These are phyloP conservation scores for Aythya baeri DNA, from an alignment of 2,113 vertebrate species.

Conservation along the genomic window DNA sequence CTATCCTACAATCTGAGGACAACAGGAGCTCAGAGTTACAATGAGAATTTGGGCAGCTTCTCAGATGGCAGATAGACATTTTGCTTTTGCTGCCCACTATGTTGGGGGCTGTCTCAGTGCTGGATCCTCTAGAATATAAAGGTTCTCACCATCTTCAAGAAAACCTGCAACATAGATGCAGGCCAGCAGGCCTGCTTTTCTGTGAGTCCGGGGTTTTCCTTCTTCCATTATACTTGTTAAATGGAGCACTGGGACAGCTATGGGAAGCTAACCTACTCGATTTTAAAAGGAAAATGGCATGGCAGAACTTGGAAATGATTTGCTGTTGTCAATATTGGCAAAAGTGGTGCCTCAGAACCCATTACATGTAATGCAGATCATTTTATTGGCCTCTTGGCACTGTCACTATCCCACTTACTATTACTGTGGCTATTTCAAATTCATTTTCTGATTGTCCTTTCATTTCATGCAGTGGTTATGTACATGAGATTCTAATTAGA, in stretches of 20 bases:
- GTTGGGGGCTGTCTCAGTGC: background rate
- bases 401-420: background rate
- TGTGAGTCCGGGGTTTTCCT: background rate
- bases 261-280: background rate
- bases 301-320: background rate
- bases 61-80: background rate
- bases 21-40: background rate
- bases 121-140: background rate
- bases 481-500: background rate
- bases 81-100: background rate
- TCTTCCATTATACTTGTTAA: background rate
- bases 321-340: background rate
- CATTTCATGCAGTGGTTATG: background rate
- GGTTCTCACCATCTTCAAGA: background rate
- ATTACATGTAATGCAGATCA: background rate
- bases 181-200: background rate
- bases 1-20: background rate
- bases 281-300: background rate
- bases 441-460: background rate
- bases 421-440: background rate
- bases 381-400: background rate
- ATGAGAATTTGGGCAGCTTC: background rate
- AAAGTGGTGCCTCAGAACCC: background rate
- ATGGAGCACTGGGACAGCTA: background rate
- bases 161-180: background rate